Conservation (phyloP, 2,113 vertebrate genomes). For the Thermophis baileyi region DNA sequence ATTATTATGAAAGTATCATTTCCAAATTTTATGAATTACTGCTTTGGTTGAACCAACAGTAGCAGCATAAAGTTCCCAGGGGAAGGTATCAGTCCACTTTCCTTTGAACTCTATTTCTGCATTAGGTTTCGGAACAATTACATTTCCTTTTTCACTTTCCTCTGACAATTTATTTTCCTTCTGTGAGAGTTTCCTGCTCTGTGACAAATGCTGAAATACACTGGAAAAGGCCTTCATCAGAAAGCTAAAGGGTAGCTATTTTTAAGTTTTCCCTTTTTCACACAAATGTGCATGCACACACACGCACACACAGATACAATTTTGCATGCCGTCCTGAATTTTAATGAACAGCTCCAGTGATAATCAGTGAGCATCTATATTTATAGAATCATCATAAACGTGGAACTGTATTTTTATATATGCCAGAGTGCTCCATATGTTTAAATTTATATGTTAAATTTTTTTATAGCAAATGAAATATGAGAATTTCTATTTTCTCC, state of each 20-base stretch:
- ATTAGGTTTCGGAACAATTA: slow-evolving; percentile 46
- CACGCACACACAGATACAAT: slow-evolving; percentile 40
- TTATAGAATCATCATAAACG: slow-evolving; percentile 63
- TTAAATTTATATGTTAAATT: slow-evolving; percentile 46
- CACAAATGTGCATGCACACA: neutral
- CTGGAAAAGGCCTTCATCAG: slow-evolving; percentile 48
- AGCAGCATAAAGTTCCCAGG: slow-evolving; percentile 23
- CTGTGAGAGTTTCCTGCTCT: slow-evolving; percentile 51
- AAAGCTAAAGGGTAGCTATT: slow-evolving; percentile 42
- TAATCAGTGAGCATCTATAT: slow-evolving; percentile 61
- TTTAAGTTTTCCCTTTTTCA: slow-evolving; percentile 55
- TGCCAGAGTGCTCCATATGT: slow-evolving; percentile 31
- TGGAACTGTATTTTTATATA: slow-evolving; percentile 55
- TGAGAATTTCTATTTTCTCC: slow-evolving; percentile 41
- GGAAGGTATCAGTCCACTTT: slow-evolving; percentile 39
- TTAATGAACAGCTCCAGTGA: slow-evolving; percentile 63
- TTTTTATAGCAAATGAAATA: slow-evolving; percentile 39
- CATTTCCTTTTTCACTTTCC: slow-evolving; percentile 22
- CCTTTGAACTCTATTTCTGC: slow-evolving; percentile 17
- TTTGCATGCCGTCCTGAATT: slow-evolving; percentile 64
- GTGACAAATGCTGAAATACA: slow-evolving; percentile 46
- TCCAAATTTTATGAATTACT: neutral
- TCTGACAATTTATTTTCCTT: slow-evolving; percentile 50
- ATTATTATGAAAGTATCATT: neutral
- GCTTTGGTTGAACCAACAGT: neutral